Conservation (phyloP, 1,140 invertebrate species). For the Ips typographus region DNA sequence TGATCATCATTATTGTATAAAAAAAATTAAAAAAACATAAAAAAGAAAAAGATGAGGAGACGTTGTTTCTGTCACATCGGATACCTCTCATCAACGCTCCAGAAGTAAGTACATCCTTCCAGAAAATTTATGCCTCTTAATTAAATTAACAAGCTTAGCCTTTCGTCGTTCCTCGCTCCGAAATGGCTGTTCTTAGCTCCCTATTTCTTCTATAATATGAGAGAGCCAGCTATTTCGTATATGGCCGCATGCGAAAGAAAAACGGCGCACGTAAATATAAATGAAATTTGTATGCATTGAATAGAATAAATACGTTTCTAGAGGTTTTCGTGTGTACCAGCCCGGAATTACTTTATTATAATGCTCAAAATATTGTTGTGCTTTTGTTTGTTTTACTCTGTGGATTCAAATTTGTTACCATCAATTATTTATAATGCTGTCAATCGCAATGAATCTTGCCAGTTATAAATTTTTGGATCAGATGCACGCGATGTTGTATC, state of each 20-base stretch:
- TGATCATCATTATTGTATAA: too few species aligned
- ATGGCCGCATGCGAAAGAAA: conserved; percentile 24
- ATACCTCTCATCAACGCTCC: conserved; percentile 19
- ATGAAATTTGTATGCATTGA: conserved; percentile 11
- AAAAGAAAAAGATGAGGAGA: too few species aligned
- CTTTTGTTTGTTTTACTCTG: too few species aligned
- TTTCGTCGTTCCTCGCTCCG: conserved; percentile 26
- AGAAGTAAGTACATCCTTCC: conserved; percentile 26
- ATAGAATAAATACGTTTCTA: background rate
- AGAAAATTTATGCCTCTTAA: conserved; percentile 31
- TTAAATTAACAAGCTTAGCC: conserved; percentile 34
- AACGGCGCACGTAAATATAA: conserved; percentile 15
- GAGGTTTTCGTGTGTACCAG: too few species aligned
- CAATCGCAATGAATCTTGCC: too few species aligned
- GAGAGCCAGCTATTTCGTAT: conserved; percentile 18
- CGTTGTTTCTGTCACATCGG: background rate
- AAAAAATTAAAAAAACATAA: too few species aligned
- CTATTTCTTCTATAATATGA: conserved; percentile 26
- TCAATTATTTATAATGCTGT: too few species aligned
- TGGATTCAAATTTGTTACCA: too few species aligned
- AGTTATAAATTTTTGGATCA: too few species aligned
- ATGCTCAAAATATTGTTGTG: too few species aligned
- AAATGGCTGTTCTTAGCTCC: conserved; percentile 32
- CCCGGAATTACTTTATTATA: too few species aligned
- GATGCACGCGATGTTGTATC: too few species aligned